Evolutionary conservation across 2,888 invertebrate genomes (phyloP), one percentile per base, ranked within the genome.

Genomic region (Tinea pellionella): DNA sequence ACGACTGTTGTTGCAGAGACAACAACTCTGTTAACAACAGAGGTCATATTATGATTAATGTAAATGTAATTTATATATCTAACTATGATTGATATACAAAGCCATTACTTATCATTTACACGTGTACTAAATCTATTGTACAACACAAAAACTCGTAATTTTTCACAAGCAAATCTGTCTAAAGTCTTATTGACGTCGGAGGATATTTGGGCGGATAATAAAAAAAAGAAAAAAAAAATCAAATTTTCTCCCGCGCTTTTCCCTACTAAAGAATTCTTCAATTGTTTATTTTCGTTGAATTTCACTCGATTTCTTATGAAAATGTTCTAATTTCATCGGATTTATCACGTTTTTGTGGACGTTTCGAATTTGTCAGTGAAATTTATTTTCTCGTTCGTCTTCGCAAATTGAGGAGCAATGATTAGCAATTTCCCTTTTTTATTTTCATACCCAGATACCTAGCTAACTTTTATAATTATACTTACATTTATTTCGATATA

Each of bases 241-340:
- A 24, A 53, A 16, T 53, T 53, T 18, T 24, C 24, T 9, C 12
- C 12, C 15, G n/a, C 15, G 47, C 15, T 41, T 41, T 41, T 41
- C 41, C 8, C 8, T 8, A 41, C 2, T 8, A 41, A 41, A 41
- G 41, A 41, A n/a, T 41, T 41, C 47, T 47, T 16, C 15, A 47
- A 53, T 53, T 53, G 53, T 53, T 53, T 53, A 24, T 53, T 53
- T 53, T 53, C 24, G 12, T 12, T 18, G 53, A 53, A 53, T 53
- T 24, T 53, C 47, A 16, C 12, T 53, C 53, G 53, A 53, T 24
- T 24, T 24, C 24, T 53, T 53, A 53, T 24, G 11, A 24, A 24
- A 53, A 53, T 53, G 53, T 53, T 24, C 24, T 19, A 53, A 53
- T 19, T 53, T 53, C 24, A 12, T 53, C 24, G 18, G 53, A 47